Conservation (phyloP, 2,888 invertebrate species). For the Ypsolopha sequella region DNA sequence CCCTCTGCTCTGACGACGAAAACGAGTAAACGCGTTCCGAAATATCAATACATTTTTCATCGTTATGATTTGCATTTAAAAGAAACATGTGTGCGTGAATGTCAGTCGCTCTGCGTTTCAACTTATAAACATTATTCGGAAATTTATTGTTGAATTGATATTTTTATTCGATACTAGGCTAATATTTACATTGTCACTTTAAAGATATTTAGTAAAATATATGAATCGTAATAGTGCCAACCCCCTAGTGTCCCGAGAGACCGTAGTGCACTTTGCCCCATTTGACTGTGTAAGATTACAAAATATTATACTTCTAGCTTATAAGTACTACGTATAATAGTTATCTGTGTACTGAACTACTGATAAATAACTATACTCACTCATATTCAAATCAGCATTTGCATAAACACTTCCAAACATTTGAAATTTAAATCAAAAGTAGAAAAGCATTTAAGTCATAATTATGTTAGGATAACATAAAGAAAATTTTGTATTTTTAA, state of each 20-base stretch:
- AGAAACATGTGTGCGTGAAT: slow-evolving; percentile 29
- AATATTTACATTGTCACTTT: slow-evolving; percentile 37
- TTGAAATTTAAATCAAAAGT: neutral
- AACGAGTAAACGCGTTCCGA: slow-evolving; percentile 51
- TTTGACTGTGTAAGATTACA: slow-evolving; percentile 13
- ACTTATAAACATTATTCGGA: slow-evolving; percentile 40
- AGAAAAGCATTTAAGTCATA: neutral
- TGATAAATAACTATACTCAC: neutral
- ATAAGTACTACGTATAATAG: slow-evolving; percentile 43
- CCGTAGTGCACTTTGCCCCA: slow-evolving; percentile 1
- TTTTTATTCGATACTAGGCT: slow-evolving; percentile 30
- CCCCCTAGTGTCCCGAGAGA: slow-evolving; percentile 12
- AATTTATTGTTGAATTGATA: slow-evolving; percentile 49
- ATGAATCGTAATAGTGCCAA: slow-evolving; percentile 43
- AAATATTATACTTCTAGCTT: slow-evolving; percentile 37
- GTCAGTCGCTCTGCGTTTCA: slow-evolving; percentile 30
- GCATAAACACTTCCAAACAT: neutral
- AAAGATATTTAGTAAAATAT: slow-evolving; percentile 33
- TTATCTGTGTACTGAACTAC: slow-evolving; percentile 16
- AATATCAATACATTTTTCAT: slow-evolving; percentile 18
- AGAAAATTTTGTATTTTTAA: neutral
- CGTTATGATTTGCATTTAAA: slow-evolving; percentile 28
- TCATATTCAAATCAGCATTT: neutral
- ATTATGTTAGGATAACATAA: neutral
- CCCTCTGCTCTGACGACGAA: slow-evolving; percentile 81